Evolutionary conservation across 1,140 invertebrate species (phyloP).

Genomic region (Plutomurus gul): DNA sequence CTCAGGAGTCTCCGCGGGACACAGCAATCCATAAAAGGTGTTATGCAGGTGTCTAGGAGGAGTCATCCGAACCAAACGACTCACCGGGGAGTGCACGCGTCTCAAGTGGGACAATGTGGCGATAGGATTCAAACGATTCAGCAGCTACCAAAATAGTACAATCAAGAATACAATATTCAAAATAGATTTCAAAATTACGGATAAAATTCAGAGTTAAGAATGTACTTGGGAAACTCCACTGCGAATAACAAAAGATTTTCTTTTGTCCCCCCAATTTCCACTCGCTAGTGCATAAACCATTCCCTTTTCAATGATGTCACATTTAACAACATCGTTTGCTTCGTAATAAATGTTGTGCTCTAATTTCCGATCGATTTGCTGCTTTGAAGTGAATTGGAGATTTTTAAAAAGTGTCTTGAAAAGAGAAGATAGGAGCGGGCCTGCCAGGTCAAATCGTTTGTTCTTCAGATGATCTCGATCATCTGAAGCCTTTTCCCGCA

Average conservation of each 20-base stretch:
- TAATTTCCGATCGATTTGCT: not conserved
- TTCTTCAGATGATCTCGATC: slow-evolving; percentile 99
- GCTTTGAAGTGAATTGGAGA: not conserved
- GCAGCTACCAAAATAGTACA: slow-evolving; percentile 64
- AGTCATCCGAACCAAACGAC: slow-evolving; percentile 94
- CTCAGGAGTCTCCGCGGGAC: slow-evolving; percentile 97
- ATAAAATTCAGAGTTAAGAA: not conserved
- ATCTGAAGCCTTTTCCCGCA: slow-evolving; percentile 92
- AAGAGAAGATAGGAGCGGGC: slow-evolving; percentile 90
- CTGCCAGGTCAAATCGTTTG: slow-evolving; percentile 94
- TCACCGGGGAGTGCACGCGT: slow-evolving; percentile 96
- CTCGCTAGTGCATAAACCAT: slow-evolving; percentile 95
- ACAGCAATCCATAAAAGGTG: slow-evolving; percentile 83
- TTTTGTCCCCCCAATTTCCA: slow-evolving; percentile 96
- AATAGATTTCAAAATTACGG: not conserved
- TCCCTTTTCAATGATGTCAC: slow-evolving; percentile 95
- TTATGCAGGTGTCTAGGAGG: slow-evolving; percentile 97
- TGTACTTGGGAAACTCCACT: slow-evolving; percentile 82
- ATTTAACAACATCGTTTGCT: slow-evolving; percentile 88
- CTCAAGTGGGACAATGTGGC: slow-evolving; percentile 96
- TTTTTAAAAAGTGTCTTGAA: slow-evolving; percentile 71
- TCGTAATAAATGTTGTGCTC: not conserved
- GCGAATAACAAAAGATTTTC: slow-evolving; percentile 92
- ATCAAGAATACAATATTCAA: not conserved
- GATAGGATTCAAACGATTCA: slow-evolving; percentile 94